Evolutionary conservation across 2,113 vertebrate species (phyloP).

Genomic region (Leucopsar rothschildi): DNA sequence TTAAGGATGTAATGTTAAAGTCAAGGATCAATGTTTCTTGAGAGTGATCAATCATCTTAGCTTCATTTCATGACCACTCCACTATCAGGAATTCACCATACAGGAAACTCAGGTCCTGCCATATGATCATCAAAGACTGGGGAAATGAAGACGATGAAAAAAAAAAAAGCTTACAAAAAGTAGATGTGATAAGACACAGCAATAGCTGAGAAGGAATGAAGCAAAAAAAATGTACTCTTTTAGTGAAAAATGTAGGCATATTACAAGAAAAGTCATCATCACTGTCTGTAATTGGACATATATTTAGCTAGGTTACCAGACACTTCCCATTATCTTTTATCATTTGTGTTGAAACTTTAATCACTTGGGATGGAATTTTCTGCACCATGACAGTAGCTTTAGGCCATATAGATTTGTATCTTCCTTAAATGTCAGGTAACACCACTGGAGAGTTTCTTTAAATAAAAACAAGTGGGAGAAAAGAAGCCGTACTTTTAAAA

Average conservation of each 20-base stretch:
- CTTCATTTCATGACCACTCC: not conserved
- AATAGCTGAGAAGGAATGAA: not conserved
- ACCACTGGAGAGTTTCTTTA: not conserved
- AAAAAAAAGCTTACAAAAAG: not conserved
- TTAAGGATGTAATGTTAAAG: not conserved
- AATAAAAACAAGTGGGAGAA: not conserved
- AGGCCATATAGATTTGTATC: not conserved
- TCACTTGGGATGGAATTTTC: not conserved
- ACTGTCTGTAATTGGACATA: not conserved
- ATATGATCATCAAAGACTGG: not conserved
- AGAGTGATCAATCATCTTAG: not conserved
- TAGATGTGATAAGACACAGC: not conserved
- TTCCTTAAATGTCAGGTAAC: not conserved
- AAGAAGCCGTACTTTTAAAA: not conserved
- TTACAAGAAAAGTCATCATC: not conserved
- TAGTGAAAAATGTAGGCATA: not conserved
- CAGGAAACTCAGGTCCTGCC: not conserved
- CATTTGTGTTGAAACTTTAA: slow-evolving; percentile 29
- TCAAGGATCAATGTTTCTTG: not conserved
- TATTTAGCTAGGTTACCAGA: slow-evolving; percentile 12
- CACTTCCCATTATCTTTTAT: slow-evolving; percentile 1
- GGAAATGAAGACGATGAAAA: not conserved
- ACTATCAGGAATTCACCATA: not conserved
- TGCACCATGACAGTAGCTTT: not conserved
- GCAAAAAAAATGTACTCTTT: not conserved